Base-by-base conservation (phyloP, 2,113 vertebrate species). In the Rhabdomys dilectus region DNA sequence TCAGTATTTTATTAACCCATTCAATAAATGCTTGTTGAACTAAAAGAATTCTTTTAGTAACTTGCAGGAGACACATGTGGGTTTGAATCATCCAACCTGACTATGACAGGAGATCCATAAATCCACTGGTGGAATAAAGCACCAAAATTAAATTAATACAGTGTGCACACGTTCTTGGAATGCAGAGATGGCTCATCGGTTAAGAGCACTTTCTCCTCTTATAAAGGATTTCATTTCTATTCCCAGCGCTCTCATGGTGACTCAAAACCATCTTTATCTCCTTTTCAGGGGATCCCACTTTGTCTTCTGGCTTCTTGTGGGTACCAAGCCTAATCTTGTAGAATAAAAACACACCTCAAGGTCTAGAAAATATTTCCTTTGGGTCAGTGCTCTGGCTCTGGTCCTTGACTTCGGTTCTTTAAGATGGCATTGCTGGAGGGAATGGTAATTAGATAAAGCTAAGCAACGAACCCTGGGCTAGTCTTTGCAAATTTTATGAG, bases 31-130 rank as follows among this genome's bases (percentile, higher is more conserved):
- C 73, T 64, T 62, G 51, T n/a, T 70, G 21, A 88, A 34, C 31
- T 73, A 56, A 62, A 88, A 45, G 13, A 68, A 26, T 56, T 19
- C 77, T 29, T 84, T 19, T 31, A 34, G 4, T 19, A n/a, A n/a
- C 6, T 10, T 42, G 39, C 21, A 11, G 3, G 16, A 76, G 16
- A 42, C 4, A 48, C 16, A 9, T 24, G 34, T 11, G 22, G 51
- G 10, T 75, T 90, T 81, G n/a, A 64, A 7, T n/a, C 68, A 39
- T 64, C 48, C 29, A 5, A 9, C 11, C n/a, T 70, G n/a, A 87
- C n/a, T 48, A 11, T 10, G 39, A 39, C 7, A 22, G 26, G 12
- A 0, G 36, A 36, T 29, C 3, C 56, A 39, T 1, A 4, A 10
- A 31, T 48, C 26, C 70, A 21, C 1, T 42, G 24, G n/a, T 9